These are phyloP conservation scores for Penaeus indicus DNA, from an alignment of 1,140 invertebrate species.

Conservation along the genomic window DNA sequence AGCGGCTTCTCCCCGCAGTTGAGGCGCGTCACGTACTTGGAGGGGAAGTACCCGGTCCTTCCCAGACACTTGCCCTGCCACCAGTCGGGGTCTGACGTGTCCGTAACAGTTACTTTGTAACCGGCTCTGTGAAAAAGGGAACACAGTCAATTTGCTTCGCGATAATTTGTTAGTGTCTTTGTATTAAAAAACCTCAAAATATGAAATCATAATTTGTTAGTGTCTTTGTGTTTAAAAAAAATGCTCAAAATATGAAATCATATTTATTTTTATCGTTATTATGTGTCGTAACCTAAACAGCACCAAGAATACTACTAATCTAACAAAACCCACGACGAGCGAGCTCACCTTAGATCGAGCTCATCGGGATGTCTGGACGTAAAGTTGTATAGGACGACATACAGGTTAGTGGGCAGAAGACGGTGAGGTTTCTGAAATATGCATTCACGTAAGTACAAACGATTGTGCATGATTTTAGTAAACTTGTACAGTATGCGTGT, in stretches of 20 bases:
- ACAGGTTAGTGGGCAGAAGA: conserved; percentile 89
- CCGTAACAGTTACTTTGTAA: conserved; percentile 94
- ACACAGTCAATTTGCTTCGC: background rate
- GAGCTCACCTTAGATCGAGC: conserved; percentile 86
- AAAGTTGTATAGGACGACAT: conserved; percentile 96
- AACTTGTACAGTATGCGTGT: too few relatives aligned
- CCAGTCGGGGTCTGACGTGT: conserved; percentile 95
- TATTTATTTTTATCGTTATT: too few relatives aligned
- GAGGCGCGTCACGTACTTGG: conserved; percentile 91
- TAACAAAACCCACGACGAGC: conserved; percentile 8
- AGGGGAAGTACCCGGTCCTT: conserved; percentile 92
- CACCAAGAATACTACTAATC: too few relatives aligned
- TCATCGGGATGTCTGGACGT: conserved; percentile 93
- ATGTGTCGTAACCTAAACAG: too few relatives aligned
- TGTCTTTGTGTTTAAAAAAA: background rate
- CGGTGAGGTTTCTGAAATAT: conserved; percentile 82
- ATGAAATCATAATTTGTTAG: too few relatives aligned
- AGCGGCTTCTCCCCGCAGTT: conserved; percentile 90
- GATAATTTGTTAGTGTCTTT: background rate
- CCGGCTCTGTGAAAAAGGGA: conserved; percentile 79
- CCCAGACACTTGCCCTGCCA: conserved; percentile 96
- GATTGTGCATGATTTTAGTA: too few relatives aligned
- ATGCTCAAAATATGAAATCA: too few relatives aligned
- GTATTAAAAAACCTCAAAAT: too few relatives aligned
- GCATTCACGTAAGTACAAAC: background rate